Conservation (phyloP, 2,888 invertebrate genomes). For the Branchellion lobata region DNA sequence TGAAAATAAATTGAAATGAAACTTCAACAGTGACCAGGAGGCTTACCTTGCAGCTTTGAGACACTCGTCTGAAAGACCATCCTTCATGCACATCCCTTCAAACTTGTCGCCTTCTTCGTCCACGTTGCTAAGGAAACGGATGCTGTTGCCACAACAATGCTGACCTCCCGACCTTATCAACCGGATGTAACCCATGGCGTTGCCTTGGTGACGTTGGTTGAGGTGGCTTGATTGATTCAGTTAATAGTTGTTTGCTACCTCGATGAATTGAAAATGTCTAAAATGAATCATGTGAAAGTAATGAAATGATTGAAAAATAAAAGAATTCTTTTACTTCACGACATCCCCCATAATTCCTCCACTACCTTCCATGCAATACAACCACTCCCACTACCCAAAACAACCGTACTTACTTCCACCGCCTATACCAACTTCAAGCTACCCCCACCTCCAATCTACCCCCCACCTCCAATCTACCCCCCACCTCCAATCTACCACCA, state of each 20-base stretch:
- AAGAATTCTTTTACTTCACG: too few relatives aligned
- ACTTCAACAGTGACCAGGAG: neutral
- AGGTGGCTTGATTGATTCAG: neutral
- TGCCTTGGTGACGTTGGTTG: slow-evolving; percentile 65
- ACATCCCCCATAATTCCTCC: too few relatives aligned
- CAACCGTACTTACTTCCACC: too few relatives aligned
- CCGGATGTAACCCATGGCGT: slow-evolving; percentile 92
- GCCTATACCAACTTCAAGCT: too few relatives aligned
- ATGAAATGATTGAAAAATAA: neutral
- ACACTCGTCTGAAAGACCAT: slow-evolving; percentile 68
- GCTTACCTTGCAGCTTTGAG: slow-evolving; percentile 60
- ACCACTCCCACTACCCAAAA: too few relatives aligned
- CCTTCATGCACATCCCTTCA: slow-evolving; percentile 69
- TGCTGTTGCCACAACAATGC: slow-evolving; percentile 85
- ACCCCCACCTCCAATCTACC: too few relatives aligned
- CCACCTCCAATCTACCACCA: too few relatives aligned
- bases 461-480: too few relatives aligned
- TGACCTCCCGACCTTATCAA: slow-evolving; percentile 89
- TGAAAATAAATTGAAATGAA: too few relatives aligned
- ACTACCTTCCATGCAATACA: too few relatives aligned
- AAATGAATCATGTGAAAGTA: slow-evolving; percentile 2
- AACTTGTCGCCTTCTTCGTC: slow-evolving; percentile 69
- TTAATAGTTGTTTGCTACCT: neutral
- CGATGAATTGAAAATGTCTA: neutral
- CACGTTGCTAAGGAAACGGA: slow-evolving; percentile 82